Percentiles rank a stretch among this genome's conserved stretches.
phyloP scores from a whole-genome alignment of 2,888 invertebrate genomes.

The Philaethria dido region DNA sequence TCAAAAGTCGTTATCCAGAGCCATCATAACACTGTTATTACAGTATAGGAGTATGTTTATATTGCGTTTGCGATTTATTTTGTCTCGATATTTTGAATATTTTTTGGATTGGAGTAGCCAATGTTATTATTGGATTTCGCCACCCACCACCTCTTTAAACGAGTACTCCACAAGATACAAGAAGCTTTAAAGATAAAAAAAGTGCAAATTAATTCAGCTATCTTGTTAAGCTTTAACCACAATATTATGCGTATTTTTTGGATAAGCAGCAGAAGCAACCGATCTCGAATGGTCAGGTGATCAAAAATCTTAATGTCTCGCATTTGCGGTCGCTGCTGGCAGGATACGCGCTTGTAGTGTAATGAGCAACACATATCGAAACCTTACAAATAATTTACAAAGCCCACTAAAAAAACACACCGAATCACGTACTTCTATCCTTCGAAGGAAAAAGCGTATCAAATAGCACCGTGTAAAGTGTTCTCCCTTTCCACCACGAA shows the following conservation, averaged over 20 bases:
- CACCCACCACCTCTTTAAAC: not conserved
- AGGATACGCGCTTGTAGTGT: constrained; percentile 81
- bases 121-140: no score
- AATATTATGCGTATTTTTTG: not conserved
- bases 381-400: constrained; percentile 80
- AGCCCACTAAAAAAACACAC: constrained; percentile 80
- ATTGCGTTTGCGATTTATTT: no score
- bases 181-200: not conserved
- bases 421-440: constrained; percentile 81
- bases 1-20: no score
- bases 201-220: constrained; percentile 2
- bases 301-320: constrained; percentile 71
- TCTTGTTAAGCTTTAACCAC: constrained; percentile 4
- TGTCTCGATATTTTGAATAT: no score
- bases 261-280: constrained; percentile 18
- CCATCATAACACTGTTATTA: no score
- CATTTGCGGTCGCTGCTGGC: constrained; percentile 76
- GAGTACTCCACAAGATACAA: not conserved
- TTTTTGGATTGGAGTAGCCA: no score
- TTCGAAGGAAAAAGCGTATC: constrained; percentile 82
- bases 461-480: constrained; percentile 66
- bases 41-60: no score
- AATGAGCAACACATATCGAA: constrained; percentile 83
- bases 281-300: constrained; percentile 69
- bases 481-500: constrained; percentile 58